Evolutionary conservation across 2,113 vertebrate genomes (phyloP).

Genomic region (Motacilla alba): DNA sequence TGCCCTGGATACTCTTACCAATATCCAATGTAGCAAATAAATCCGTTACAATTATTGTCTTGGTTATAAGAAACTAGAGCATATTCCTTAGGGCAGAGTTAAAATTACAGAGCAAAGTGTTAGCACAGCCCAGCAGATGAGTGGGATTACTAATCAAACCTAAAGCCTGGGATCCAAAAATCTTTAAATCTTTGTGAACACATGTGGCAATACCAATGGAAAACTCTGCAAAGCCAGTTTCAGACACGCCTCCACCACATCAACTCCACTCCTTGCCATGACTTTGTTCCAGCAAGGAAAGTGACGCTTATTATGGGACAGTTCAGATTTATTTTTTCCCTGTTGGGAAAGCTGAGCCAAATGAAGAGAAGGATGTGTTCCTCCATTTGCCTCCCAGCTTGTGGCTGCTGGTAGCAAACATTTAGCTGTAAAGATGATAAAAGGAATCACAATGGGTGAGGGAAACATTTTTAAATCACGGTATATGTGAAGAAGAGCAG

Average conservation of each 20-base stretch:
- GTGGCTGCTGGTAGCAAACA: background rate
- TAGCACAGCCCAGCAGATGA: background rate
- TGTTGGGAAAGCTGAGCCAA: background rate
- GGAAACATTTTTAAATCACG: background rate
- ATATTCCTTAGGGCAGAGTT: background rate
- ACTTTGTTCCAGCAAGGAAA: background rate
- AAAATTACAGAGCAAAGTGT: background rate
- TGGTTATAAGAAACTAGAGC: background rate
- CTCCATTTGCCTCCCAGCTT: background rate
- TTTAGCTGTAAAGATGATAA: background rate
- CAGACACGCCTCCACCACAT: background rate
- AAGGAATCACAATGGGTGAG: background rate
- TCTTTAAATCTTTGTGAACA: background rate
- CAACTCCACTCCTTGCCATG: accelerated
- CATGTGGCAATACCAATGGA: accelerated
- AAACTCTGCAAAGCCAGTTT: background rate
- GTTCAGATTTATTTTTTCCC: background rate
- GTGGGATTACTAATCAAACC: background rate
- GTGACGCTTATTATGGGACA: background rate
- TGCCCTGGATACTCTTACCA: background rate
- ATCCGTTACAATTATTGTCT: background rate
- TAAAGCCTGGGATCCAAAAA: background rate
- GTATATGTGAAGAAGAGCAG: background rate
- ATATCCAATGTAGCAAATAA: background rate
- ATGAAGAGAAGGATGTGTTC: background rate